Percentiles rank a stretch among this genome's conserved stretches.
Evolutionary conservation across 2,113 vertebrate genomes (phyloP).

Genomic region (Neotoma lepida): DNA sequence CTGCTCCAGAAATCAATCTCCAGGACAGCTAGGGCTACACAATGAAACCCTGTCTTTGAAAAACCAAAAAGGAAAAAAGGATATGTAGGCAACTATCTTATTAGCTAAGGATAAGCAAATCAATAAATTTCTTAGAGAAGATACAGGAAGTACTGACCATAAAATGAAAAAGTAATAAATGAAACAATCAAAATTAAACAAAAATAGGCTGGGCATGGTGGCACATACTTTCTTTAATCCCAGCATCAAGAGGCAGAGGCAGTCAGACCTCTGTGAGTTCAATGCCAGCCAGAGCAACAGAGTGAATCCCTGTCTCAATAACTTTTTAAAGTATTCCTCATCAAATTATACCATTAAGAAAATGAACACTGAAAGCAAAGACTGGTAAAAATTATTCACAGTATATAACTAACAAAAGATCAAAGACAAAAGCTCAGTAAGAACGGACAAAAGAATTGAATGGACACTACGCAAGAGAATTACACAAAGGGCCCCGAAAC

Average conservation of each 20-base stretch:
- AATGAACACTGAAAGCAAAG: conserved; percentile 48
- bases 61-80: neutral
- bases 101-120: neutral
- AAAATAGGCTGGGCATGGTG: neutral
- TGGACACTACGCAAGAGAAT: conserved; percentile 1
- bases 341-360: conserved; percentile 35
- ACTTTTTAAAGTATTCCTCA: neutral
- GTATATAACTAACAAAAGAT: conserved; percentile 6
- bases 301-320: neutral
- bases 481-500: neutral
- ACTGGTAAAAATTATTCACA: neutral
- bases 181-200: conserved; percentile 13
- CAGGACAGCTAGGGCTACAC: neutral
- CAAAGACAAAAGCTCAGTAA: neutral
- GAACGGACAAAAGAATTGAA: conserved; percentile 33
- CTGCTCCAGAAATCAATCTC: neutral
- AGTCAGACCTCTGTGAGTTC: neutral
- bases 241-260: neutral
- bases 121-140: neutral
- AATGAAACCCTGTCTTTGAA: too few relatives aligned
- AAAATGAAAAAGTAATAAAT: neutral
- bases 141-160: conserved; percentile 1
- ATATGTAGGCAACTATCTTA: neutral
- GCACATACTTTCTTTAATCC: neutral
- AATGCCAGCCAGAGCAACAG: neutral